These are phyloP conservation scores for Chesias legatella DNA, from an alignment of 2,888 invertebrate genomes.

Conservation along the genomic window DNA sequence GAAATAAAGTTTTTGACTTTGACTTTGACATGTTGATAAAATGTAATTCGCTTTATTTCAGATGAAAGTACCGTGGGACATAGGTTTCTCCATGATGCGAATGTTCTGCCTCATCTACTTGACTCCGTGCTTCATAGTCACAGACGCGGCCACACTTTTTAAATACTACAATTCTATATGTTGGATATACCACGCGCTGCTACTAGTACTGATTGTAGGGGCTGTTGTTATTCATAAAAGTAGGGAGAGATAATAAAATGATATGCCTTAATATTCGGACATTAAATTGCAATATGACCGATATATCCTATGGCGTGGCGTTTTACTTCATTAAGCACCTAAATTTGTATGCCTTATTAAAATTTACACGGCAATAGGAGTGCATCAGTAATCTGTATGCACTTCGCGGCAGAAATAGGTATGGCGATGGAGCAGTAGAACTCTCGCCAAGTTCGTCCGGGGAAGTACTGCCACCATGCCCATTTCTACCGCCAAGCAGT, in stretches of 20 bases:
- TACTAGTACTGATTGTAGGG: constrained; percentile 44
- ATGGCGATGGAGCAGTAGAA: too few species aligned
- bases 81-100: constrained; percentile 69
- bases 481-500: too few species aligned
- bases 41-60: constrained; percentile 44
- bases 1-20: too few species aligned
- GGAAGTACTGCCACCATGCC: too few species aligned
- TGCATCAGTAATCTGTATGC: too few species aligned
- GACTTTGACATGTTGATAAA: too few species aligned
- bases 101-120: constrained; percentile 62
- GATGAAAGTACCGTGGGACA: constrained; percentile 79
- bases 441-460: too few species aligned
- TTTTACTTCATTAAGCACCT: too few species aligned
- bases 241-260: constrained; percentile 18
- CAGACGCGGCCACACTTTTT: constrained; percentile 40
- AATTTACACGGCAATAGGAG: too few species aligned
- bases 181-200: constrained; percentile 61
- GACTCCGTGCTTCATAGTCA: constrained; percentile 58
- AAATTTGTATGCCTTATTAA: too few species aligned
- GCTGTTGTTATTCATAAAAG: constrained; percentile 43
- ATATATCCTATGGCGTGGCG: neutral
- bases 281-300: neutral
- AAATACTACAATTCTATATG: constrained; percentile 66
- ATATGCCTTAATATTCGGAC: neutral
- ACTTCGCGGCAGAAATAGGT: too few species aligned